Conservation (phyloP, 2,888 invertebrate species). For the Nemotelus pantherinus region DNA sequence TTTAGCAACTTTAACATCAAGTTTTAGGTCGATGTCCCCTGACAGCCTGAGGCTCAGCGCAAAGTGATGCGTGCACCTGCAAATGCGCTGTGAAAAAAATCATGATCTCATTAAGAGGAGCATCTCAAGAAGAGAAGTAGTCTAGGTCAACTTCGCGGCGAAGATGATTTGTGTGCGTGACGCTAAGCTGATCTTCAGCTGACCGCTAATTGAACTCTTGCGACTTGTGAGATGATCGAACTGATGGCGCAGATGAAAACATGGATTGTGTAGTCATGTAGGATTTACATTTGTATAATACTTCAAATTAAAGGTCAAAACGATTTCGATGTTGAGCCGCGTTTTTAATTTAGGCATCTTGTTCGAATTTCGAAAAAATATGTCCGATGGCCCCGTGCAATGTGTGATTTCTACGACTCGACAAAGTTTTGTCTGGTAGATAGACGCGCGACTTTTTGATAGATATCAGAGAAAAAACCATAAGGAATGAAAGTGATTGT, state of each 20-base stretch:
- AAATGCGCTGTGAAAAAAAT: background rate
- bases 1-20: background rate
- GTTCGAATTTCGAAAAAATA: slow-evolving; percentile 22
- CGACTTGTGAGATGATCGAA: background rate
- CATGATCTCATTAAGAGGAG: background rate
- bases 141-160: background rate
- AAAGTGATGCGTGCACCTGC: slow-evolving; percentile 22
- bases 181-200: background rate
- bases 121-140: background rate
- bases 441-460: slow-evolving; percentile 35
- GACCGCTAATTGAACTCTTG: background rate
- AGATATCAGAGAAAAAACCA: slow-evolving; percentile 24
- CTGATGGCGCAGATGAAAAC: slow-evolving; percentile 14
- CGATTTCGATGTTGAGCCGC: slow-evolving; percentile 5
- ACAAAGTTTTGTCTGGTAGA: slow-evolving; percentile 16
- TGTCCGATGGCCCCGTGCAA: slow-evolving; percentile 9
- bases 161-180: slow-evolving; percentile 11
- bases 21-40: slow-evolving; percentile 16
- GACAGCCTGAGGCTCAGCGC: background rate
- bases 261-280: background rate
- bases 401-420: slow-evolving; percentile 5
- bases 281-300: background rate
- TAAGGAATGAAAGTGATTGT: slow-evolving; percentile 41
- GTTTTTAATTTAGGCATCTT: slow-evolving; percentile 24
- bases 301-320: slow-evolving; percentile 34